A percentile compares a stretch with the other conserved stretches of the same genome.
Evolutionary conservation across 2,797 vertebrate species (phyloP).

Genomic region (Pyrocephalus nanus): DNA sequence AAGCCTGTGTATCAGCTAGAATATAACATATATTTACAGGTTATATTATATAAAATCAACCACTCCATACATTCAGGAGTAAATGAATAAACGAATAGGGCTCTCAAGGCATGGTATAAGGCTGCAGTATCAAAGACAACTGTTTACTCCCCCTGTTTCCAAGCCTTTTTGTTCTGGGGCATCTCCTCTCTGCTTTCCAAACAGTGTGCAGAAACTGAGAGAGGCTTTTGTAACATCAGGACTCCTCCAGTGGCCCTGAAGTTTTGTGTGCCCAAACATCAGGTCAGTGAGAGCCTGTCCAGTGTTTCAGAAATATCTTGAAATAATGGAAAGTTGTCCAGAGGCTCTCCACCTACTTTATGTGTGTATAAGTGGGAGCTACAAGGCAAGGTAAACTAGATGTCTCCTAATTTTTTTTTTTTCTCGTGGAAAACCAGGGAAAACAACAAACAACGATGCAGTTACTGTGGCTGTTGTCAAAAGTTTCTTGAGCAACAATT

Average conservation of each 20-base stretch:
- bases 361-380: neutral
- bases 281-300: neutral
- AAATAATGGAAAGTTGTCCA: neutral
- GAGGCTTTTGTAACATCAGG: neutral
- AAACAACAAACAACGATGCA: fast-evolving
- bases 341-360: neutral
- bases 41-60: neutral
- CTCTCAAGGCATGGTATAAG: neutral
- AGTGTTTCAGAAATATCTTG: neutral
- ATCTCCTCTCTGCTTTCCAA: neutral
- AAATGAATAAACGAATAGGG: neutral
- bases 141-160: neutral
- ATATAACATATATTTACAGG: neutral
- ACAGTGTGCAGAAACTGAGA: neutral
- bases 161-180: neutral
- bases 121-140: neutral
- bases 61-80: neutral
- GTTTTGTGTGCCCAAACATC: neutral
- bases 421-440: neutral
- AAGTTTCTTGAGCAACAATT: neutral
- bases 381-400: neutral
- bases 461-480: neutral
- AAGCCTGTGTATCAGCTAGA: neutral
- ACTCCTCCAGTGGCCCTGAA: neutral
- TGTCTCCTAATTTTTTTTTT: no score